Conservation (phyloP, 2,888 invertebrate genomes). For the Tyria jacobaeae region DNA sequence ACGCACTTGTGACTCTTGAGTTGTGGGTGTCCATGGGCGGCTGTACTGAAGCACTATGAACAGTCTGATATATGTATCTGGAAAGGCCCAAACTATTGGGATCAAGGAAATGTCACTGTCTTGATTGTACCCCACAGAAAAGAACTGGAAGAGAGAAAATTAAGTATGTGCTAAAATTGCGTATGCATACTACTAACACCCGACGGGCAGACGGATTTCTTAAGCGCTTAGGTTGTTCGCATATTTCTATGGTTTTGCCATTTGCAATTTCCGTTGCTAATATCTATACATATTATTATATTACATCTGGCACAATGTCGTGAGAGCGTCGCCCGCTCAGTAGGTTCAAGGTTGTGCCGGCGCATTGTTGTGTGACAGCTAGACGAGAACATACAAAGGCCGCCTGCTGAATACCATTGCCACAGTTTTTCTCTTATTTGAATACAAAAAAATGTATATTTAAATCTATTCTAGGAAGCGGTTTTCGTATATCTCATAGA, state of each 20-base stretch:
- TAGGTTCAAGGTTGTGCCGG: conserved; percentile 66
- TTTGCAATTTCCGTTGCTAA: neutral
- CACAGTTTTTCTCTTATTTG: conserved; percentile 27
- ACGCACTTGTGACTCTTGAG: too few species aligned
- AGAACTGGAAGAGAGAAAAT: too few species aligned
- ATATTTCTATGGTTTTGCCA: neutral
- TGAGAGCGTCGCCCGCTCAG: conserved; percentile 57
- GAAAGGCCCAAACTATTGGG: too few species aligned
- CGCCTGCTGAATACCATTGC: conserved; percentile 35
- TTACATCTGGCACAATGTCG: conserved; percentile 64
- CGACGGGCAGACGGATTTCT: neutral
- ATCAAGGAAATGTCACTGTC: too few species aligned
- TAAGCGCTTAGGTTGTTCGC: neutral
- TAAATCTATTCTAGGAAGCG: conserved; percentile 20
- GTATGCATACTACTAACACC: neutral
- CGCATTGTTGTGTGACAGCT: conserved; percentile 63
- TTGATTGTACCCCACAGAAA: too few species aligned
- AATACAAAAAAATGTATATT: conserved; percentile 16
- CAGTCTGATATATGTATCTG: too few species aligned
- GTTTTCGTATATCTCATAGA: neutral
- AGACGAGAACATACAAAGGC: conserved; percentile 47
- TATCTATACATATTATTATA: conserved; percentile 36
- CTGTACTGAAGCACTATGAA: too few species aligned
- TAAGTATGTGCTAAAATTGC: neutral
- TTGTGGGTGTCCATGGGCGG: too few species aligned